These are phyloP conservation scores for Hydrocynus forskahlii DNA, from an alignment of 2,797 vertebrate genomes.

Conservation along the genomic window DNA sequence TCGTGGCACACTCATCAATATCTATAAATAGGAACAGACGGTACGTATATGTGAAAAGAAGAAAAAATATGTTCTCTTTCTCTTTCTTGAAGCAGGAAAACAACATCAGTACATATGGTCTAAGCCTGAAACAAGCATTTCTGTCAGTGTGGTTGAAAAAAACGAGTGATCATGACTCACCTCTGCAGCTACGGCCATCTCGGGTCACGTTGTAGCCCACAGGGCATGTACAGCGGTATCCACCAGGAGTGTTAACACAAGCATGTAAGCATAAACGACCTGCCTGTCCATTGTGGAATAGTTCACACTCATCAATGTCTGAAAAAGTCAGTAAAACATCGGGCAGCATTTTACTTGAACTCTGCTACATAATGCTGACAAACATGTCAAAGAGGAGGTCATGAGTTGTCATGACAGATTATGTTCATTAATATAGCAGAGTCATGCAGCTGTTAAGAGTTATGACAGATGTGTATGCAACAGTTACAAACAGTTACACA, in stretches of 20 bases:
- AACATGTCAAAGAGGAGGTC: no score
- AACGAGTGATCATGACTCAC: conserved; percentile 61
- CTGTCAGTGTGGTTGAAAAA: background rate
- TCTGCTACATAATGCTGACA: no score
- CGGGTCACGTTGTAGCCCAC: conserved; percentile 79
- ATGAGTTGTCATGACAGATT: no score
- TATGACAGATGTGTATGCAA: no score
- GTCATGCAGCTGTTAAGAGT: no score
- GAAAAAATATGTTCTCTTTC: background rate
- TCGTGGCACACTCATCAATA: conserved; percentile 81
- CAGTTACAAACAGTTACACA: no score
- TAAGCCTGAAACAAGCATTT: background rate
- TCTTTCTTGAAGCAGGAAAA: background rate
- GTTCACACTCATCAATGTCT: conserved; percentile 90
- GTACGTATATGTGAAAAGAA: conserved; percentile 7
- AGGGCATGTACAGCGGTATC: conserved; percentile 87
- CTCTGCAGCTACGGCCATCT: conserved; percentile 82
- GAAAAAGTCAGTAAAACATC: background rate
- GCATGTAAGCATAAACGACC: conserved; percentile 82
- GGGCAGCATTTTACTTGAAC: background rate
- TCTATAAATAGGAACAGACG: conserved; percentile 70
- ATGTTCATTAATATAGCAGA: no score
- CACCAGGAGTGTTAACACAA: conserved; percentile 87
- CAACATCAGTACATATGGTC: background rate
- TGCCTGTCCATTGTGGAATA: conserved; percentile 82